Percentiles rank a stretch among this genome's conserved stretches.
These are phyloP conservation scores for Metellina segmentata DNA, from an alignment of 2,888 invertebrate genomes.

Conservation along the genomic window DNA sequence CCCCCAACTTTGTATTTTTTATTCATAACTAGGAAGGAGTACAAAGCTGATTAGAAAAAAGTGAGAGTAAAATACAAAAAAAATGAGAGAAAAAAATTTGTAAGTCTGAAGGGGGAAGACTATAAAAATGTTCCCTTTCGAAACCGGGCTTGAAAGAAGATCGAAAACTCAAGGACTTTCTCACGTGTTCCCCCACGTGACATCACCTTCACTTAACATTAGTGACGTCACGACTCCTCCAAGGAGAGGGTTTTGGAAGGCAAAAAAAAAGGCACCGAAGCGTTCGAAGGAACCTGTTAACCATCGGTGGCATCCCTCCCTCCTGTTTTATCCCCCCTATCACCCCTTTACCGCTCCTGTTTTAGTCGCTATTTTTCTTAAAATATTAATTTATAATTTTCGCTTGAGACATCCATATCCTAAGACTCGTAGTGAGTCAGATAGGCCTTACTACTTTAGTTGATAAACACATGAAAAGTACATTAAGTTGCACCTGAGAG, in stretches of 20 bases:
- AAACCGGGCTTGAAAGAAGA: slow-evolving; percentile 6
- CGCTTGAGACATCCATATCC: not conserved
- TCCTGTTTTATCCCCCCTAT: not conserved
- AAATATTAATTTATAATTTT: too few species aligned
- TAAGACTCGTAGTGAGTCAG: not conserved
- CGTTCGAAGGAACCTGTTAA: slow-evolving; percentile 48
- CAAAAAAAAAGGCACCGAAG: not conserved
- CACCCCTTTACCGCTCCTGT: not conserved
- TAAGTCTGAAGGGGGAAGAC: slow-evolving; percentile 25
- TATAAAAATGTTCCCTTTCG: slow-evolving; percentile 60
- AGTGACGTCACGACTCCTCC: slow-evolving; percentile 60
- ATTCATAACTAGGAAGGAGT: slow-evolving; percentile 54
- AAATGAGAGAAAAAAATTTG: slow-evolving; percentile 11
- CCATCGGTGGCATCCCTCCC: not conserved
- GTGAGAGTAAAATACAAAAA: not conserved
- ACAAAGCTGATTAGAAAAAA: slow-evolving; percentile 22
- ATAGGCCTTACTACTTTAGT: not conserved
- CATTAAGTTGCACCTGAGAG: too few species aligned
- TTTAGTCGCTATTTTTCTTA: not conserved
- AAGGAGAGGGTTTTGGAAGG: slow-evolving; percentile 7
- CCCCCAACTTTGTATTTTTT: slow-evolving; percentile 32
- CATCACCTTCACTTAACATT: slow-evolving; percentile 76
- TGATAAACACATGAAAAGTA: not conserved
- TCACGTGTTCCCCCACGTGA: slow-evolving; percentile 73
- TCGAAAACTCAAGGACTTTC: slow-evolving; percentile 66